Base-by-base conservation (phyloP, 2,888 invertebrate genomes). In the Tillus elongatus region DNA sequence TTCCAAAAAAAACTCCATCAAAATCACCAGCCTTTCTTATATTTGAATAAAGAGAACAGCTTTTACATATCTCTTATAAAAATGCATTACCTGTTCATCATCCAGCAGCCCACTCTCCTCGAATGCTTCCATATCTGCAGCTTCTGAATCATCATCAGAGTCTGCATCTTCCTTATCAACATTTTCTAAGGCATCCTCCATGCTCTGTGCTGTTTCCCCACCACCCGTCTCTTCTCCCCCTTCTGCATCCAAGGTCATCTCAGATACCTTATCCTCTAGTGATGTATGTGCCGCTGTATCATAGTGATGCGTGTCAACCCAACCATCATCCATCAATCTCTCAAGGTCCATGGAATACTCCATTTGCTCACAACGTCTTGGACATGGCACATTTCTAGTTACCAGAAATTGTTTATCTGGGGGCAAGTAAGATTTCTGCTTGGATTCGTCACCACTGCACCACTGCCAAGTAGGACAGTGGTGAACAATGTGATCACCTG, bases 381-480 rank as follows among this genome's bases (percentile, higher is more conserved):
- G 83, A 60, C 98, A 98, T 8, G 98, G 95, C 11, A 99, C 95
- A 75, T 95, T 97, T 49, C 88, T 78, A 1, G 97, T 98, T 33
- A 97, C 82, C 33, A 99, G 75, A 67, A 93, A 99, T 67, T 99
- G 98, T 66, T 97, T 97, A 54, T 93, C 88, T 57, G 79, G 72
- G 0, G 98, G 98, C 44, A 98, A 73, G 68, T 95, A 97, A 1
- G 85, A 68, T 57, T 92, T 89, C 14, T 79, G 68, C 67, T 87
- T 87, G n/a, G 82, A 72, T 49, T 90, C 87, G 62, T 97, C 96
- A 0, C 95, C 96, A 49, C 75, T 73, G 1, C 89, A 83, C 98
- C 98, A 99, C 59, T 93, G 90, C 98, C 98, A 99, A 0, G 98
- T 97, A 1, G 98, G 97, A 60, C 97, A 99, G 61, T 97, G 96